Base-by-base conservation (phyloP, 2,113 vertebrate species). In the Chamaea fasciata region DNA sequence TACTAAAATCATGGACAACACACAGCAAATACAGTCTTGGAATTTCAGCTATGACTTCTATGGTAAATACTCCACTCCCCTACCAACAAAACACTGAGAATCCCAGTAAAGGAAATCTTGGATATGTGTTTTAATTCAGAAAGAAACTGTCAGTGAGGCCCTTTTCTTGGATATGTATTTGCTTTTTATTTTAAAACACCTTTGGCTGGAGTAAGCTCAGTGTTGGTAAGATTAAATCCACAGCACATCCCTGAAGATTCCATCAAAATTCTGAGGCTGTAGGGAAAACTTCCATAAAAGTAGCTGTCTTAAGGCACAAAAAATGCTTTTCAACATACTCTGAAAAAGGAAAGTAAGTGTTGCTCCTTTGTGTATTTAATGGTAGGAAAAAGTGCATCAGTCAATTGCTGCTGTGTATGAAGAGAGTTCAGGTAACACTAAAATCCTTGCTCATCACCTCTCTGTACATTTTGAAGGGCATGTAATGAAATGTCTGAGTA, bases 1-100 rank as follows among this genome's bases (percentile, higher is more conserved):
- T 95, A 73, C 60, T 83, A 67, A 77, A 92, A 94, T 91, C 21
- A 60, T 94, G 83, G 89, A 92, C 52, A 91, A 94, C 35, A n/a
- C 60, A 84, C 22, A 93, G 65, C 49, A 94, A 94, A 89, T 57
- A 37, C 16, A 65, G 53, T 46, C 76, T 50, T 88, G n/a, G 85
- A 92, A 95, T 93, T 82, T 84, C 73, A 84, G 31, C 37, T 89
- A 19, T 75, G 79, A 84, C 24, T 69, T 81, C 31, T 5, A 10
- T 33, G 67, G 53, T 57, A 90, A 88, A 81, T 42, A 90, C 19
- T 33, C 64, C 50, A 92, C 57, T 78, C 49, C 23, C 8, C 13
- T 10, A 37, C 53, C 62, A 90, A 13, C 37, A 89, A 64, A 86
- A 84, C 19, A 23, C 9, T 75, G 13, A 90, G 18, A n/a, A 67